These are phyloP conservation scores for Anthonomus grandis DNA, from an alignment of 1,140 invertebrate species.

Conservation along the genomic window DNA sequence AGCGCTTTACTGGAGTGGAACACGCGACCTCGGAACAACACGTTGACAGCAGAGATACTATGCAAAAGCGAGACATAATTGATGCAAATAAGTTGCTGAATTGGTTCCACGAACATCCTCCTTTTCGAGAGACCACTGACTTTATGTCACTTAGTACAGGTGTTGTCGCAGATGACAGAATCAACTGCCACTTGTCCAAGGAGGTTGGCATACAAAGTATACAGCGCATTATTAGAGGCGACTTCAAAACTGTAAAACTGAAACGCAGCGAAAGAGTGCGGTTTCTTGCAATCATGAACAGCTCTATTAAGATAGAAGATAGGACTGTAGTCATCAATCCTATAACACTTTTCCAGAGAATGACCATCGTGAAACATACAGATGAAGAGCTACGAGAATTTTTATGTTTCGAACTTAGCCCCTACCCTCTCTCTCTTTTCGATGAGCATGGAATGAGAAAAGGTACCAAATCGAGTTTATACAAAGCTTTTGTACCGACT, in stretches of 20 bases:
- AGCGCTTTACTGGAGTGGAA: constrained; percentile 41
- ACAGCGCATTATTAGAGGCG: not conserved
- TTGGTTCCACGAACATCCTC: not conserved
- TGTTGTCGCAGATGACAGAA: not conserved
- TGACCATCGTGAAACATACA: not conserved
- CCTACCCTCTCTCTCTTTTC: not conserved
- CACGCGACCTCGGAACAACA: constrained; percentile 48
- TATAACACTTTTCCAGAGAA: too few relatives aligned
- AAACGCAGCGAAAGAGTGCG: too few relatives aligned
- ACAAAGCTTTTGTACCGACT: not conserved
- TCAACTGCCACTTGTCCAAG: not conserved
- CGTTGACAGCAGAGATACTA: constrained; percentile 44
- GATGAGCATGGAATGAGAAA: not conserved
- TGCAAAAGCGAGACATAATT: constrained; percentile 1
- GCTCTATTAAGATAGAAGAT: too few relatives aligned
- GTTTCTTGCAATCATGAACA: too few relatives aligned
- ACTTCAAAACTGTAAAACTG: too few relatives aligned
- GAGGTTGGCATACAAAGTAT: not conserved
- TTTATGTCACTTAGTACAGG: not conserved
- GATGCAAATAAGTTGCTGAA: constrained; percentile 1
- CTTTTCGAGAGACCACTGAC: not conserved
- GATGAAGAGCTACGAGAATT: not conserved
- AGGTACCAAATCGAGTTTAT: too few relatives aligned
- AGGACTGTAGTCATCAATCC: not conserved
- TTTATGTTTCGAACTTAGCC: not conserved